Base-by-base conservation (phyloP, 2,888 invertebrate genomes). In the Aphidius colemani region DNA sequence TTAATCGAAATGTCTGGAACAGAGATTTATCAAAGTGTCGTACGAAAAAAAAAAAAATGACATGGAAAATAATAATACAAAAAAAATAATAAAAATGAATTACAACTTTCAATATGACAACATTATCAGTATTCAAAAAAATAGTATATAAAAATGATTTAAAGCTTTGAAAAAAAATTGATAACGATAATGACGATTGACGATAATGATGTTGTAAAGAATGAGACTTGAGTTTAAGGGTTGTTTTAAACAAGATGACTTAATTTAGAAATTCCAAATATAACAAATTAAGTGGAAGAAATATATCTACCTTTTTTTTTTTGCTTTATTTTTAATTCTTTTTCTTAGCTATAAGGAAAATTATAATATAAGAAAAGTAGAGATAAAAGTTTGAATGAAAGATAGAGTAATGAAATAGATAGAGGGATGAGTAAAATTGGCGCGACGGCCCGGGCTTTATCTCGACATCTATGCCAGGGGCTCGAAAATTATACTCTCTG, bases 1-100 rank as follows among this genome's bases (percentile, higher is more conserved):
- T 80, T 81, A 80, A 81, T 81, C 77, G 81, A 81, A 81, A 78
- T 77, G 81, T 81, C 81, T 74, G 73, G 70, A 65, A 63, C 81
- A 81, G 81, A 79, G 72, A 73, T 71, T 66, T 65, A 30, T 30
- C 30, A 30, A 2, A 30, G 30, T 30, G 30, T 30, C 30, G 30
- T 30, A 30, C 30, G 5, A 30, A 30, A 30, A 30, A 30, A 30
- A 30, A 30, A 3, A 30, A 30, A 30, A 30, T 30, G 30, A 30
- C 30, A 30, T 5, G 5, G 5, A 30, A 30, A 5, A 30, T 30
- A 30, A 18, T 30, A 30, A 30, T 30, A 30, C 4, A 30, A 30
- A 30, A 30, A 30, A 30, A 5, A 30, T 30, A 30, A 18, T 30
- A 30, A 30, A 30, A 30, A 30, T 30, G 30, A 30, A 30, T 5